Percentiles rank a stretch among this genome's conserved stretches.
phyloP scores from a whole-genome alignment of 2,113 vertebrate genomes.

The Microcebus ravelobensis region DNA sequence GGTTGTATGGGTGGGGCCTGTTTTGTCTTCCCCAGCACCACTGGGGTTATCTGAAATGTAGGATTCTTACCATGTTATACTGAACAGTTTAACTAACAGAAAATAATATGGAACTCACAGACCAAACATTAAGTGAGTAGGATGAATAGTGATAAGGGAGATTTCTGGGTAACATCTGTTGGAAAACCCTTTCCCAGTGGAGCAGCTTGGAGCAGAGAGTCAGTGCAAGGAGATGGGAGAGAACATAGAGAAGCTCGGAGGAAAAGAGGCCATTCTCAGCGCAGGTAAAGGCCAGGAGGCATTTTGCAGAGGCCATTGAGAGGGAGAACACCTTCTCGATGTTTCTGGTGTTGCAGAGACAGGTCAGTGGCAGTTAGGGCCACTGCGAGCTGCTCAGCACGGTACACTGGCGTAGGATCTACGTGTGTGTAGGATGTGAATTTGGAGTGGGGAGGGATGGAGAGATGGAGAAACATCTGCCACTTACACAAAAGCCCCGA shows the following conservation, averaged over 20 bases:
- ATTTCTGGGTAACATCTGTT: background rate
- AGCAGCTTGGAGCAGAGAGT: background rate
- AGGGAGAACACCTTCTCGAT: background rate
- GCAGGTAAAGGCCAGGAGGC: background rate
- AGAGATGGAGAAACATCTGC: background rate
- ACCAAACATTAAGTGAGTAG: background rate
- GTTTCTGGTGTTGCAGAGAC: background rate
- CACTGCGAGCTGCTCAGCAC: background rate
- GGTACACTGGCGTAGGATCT: rapidly evolving
- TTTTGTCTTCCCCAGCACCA: background rate
- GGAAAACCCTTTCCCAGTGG: background rate
- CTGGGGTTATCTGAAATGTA: background rate
- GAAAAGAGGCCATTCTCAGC: background rate
- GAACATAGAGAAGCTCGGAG: background rate
- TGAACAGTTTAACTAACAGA: background rate
- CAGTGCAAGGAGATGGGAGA: background rate
- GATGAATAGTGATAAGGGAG: background rate
- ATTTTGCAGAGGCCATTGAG: background rate
- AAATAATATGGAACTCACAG: background rate
- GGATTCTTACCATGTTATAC: background rate
- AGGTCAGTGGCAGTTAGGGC: rapidly evolving
- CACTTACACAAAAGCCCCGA: background rate
- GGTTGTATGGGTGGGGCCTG: background rate
- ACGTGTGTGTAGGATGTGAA: background rate
- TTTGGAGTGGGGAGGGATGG: no score